These are phyloP conservation scores for Dastarcus helophoroides DNA, from an alignment of 2,888 invertebrate species.

Conservation along the genomic window DNA sequence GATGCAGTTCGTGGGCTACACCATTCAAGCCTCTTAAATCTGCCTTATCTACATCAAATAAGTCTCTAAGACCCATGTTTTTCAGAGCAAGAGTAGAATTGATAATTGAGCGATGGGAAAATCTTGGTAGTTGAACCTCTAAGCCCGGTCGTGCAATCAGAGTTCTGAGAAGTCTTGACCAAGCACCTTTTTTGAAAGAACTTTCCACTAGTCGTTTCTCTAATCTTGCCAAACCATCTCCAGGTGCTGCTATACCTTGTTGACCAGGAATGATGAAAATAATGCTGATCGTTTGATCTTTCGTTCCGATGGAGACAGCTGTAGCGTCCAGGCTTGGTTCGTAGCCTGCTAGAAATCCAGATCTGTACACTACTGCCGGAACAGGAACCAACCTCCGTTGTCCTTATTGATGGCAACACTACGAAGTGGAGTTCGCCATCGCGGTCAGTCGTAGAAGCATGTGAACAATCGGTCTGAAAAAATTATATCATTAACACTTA, in stretches of 20 bases:
- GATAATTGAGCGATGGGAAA: slow-evolving; percentile 70
- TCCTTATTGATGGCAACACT: slow-evolving; percentile 64
- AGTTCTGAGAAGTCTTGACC: slow-evolving; percentile 62
- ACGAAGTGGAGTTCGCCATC: slow-evolving; percentile 83
- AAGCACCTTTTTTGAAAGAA: slow-evolving; percentile 54
- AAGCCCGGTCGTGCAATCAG: slow-evolving; percentile 64
- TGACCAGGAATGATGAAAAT: slow-evolving; percentile 78
- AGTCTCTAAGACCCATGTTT: slow-evolving; percentile 69
- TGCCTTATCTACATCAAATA: slow-evolving; percentile 65
- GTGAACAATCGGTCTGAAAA: slow-evolving; percentile 67
- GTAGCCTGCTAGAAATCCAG: slow-evolving; percentile 72
- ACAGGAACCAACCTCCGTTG: slow-evolving; percentile 72
- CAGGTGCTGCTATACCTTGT: slow-evolving; percentile 67
- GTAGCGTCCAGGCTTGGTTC: slow-evolving; percentile 77
- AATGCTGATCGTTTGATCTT: slow-evolving; percentile 61
- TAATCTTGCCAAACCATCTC: slow-evolving; percentile 64
- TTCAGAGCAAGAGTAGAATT: slow-evolving; percentile 69
- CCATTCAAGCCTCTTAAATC: slow-evolving; percentile 77
- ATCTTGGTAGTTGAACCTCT: slow-evolving; percentile 74
- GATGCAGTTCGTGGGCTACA: slow-evolving; percentile 61
- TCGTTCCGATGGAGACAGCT: slow-evolving; percentile 62
- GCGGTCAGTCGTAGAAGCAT: slow-evolving; percentile 61
- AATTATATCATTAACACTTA: no score
- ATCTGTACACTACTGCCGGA: slow-evolving; percentile 68
- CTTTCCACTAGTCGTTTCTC: slow-evolving; percentile 58